Conservation (phyloP, 2,113 vertebrate genomes). For the Microcebus lehilahytsara region DNA sequence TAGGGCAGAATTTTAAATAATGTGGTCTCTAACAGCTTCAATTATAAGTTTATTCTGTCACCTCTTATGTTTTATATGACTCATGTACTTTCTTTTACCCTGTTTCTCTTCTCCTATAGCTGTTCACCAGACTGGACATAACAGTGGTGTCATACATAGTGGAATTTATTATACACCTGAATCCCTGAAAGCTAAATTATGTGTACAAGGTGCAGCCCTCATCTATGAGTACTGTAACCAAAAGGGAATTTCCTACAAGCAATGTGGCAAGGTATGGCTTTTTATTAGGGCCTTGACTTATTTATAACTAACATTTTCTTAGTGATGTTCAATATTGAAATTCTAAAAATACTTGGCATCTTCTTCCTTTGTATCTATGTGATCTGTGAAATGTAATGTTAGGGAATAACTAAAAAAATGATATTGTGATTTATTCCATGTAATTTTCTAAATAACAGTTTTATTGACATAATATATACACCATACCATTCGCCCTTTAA, state of each 20-base stretch:
- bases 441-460: conserved; percentile 16
- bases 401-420: neutral
- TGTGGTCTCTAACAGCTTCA: neutral
- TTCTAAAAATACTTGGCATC: neutral
- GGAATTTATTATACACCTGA: conserved; percentile 98
- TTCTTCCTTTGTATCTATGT: neutral
- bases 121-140: conserved; percentile 94
- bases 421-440: neutral
- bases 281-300: neutral
- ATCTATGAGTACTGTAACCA: conserved; percentile 94
- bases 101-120: conserved; percentile 82
- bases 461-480: neutral
- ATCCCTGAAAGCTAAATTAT: conserved; percentile 95
- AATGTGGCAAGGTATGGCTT: conserved; percentile 90
- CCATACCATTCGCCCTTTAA: neutral
- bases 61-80: neutral
- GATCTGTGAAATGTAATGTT: conserved; percentile 28
- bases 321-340: conserved; percentile 2
- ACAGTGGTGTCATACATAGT: conserved; percentile 99
- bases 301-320: conserved; percentile 23
- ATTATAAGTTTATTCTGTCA: neutral
- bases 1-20: neutral
- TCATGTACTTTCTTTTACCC: neutral
- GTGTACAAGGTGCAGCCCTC: conserved; percentile 91
- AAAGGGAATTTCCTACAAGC: conserved; percentile 93